Conservation (phyloP, 2,888 invertebrate species). For the Sarcophaga carnaria region DNA sequence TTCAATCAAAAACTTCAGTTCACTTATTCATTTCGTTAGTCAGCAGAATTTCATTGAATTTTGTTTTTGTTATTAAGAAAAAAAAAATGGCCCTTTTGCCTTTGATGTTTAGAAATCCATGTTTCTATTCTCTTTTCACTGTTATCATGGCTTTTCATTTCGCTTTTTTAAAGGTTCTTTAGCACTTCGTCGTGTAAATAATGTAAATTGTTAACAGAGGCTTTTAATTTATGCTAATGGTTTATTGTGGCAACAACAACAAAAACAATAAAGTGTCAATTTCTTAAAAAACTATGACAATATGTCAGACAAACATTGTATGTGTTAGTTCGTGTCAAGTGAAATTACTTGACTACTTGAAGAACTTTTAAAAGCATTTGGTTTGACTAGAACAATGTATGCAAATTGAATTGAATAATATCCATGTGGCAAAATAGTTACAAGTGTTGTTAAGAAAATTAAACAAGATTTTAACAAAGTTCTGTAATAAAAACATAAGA, state of each 20-base stretch:
- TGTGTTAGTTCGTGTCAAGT: too few species aligned
- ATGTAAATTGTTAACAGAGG: constrained; percentile 10
- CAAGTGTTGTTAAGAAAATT: too few species aligned
- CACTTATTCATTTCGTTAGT: constrained; percentile 28
- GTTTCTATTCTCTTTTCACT: constrained; percentile 24
- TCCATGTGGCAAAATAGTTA: too few species aligned
- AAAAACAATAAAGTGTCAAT: too few species aligned
- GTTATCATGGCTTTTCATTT: not conserved
- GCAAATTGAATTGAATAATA: too few species aligned
- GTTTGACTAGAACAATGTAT: too few species aligned
- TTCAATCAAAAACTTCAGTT: constrained; percentile 24
- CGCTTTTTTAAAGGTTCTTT: constrained; percentile 15
- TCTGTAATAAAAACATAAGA: too few species aligned
- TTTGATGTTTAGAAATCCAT: constrained; percentile 11
- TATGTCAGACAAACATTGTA: too few species aligned
- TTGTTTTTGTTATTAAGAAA: not conserved
- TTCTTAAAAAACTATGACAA: too few species aligned
- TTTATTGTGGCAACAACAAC: constrained; percentile 34
- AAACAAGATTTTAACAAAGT: too few species aligned
- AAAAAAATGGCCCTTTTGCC: not conserved
- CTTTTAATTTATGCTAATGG: constrained; percentile 57
- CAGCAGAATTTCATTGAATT: constrained; percentile 18
- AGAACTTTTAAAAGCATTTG: too few species aligned
- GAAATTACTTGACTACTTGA: too few species aligned
- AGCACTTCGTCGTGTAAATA: constrained; percentile 51